Evolutionary conservation across 2,113 vertebrate species (phyloP).

Genomic region (Hystrix brachyura): DNA sequence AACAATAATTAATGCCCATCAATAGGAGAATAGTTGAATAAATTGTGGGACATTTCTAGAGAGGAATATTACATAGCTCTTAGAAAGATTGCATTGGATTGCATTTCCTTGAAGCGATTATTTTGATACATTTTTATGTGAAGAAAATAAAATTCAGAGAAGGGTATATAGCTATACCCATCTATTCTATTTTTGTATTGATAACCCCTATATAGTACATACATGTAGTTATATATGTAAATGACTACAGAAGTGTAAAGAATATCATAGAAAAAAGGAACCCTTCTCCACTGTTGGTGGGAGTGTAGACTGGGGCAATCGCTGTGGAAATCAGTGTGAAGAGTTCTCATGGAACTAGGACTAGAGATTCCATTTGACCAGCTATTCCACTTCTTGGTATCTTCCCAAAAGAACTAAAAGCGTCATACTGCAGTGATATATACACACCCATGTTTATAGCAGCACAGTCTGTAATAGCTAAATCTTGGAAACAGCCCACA

Average conservation of each 20-base stretch:
- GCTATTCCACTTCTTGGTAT: too few relatives aligned
- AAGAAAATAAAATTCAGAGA: background rate
- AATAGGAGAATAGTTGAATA: background rate
- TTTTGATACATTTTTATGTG: background rate
- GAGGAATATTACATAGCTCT: background rate
- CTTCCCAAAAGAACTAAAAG: too few relatives aligned
- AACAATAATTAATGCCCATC: conserved; percentile 1
- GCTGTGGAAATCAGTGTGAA: too few relatives aligned
- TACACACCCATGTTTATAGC: too few relatives aligned
- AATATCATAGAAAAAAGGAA: too few relatives aligned
- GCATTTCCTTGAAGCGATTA: background rate
- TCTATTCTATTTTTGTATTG: background rate
- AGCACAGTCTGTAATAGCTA: too few relatives aligned
- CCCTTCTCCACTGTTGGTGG: too few relatives aligned
- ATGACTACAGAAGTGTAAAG: background rate
- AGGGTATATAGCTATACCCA: background rate
- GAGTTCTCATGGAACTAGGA: too few relatives aligned
- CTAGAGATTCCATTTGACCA: too few relatives aligned
- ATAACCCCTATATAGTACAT: background rate
- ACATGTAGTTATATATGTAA: background rate
- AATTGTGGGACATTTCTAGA: background rate
- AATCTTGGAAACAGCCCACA: too few relatives aligned
- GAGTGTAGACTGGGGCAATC: too few relatives aligned
- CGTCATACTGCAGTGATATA: too few relatives aligned
- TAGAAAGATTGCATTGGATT: background rate